Percentiles rank a stretch among this genome's conserved stretches.
Conservation (phyloP, 2,797 vertebrate genomes). For the Coendou prehensilis region DNA sequence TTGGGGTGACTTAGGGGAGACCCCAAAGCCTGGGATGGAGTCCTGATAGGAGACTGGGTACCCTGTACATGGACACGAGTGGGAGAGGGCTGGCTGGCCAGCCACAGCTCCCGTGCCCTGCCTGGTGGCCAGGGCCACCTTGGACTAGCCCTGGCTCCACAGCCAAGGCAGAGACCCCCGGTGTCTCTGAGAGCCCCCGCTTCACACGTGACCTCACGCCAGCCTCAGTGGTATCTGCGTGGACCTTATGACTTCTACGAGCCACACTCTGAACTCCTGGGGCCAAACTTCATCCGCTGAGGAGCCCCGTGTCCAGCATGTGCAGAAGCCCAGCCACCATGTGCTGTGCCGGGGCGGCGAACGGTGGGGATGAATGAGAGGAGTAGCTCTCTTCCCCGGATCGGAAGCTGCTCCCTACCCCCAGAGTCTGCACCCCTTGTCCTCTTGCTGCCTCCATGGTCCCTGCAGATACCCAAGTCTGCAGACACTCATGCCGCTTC, state of each 20-base stretch:
- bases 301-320: fast-evolving
- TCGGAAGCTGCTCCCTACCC: fast-evolving
- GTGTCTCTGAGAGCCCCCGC: neutral
- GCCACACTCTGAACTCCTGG: neutral
- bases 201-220: fast-evolving
- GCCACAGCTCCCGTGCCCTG: neutral
- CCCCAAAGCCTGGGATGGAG: neutral
- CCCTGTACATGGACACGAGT: fast-evolving
- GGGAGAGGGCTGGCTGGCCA: neutral
- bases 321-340: fast-evolving
- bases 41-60: neutral
- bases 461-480: neutral
- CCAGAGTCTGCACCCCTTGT: neutral
- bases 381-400: fast-evolving
- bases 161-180: neutral
- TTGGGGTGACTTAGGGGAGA: neutral
- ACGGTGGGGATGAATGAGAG: fast-evolving
- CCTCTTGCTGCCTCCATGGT: neutral
- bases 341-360: fast-evolving
- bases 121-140: neutral
- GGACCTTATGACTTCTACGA: neutral
- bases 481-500: neutral
- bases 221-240: fast-evolving
- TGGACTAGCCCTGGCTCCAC: neutral
- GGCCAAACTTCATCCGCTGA: neutral